phyloP scores from a whole-genome alignment of 2,113 vertebrate species.

The Brienomyrus brachyistius region DNA sequence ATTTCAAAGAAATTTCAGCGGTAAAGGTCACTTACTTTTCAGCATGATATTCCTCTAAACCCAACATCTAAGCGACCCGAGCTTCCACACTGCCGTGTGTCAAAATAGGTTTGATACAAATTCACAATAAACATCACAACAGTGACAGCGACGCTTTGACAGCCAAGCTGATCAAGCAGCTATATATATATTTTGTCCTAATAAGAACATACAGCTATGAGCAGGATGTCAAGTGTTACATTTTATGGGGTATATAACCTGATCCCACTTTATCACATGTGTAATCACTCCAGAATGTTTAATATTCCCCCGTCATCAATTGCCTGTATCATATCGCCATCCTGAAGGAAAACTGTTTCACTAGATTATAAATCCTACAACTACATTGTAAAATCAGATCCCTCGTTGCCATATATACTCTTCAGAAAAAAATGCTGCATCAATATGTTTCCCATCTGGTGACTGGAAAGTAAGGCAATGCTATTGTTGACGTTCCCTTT shows the following conservation, averaged over 20 bases:
- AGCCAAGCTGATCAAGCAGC: background rate
- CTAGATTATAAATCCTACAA: background rate
- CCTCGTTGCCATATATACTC: background rate
- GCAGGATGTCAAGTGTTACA: conserved; percentile 42
- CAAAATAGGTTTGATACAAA: background rate
- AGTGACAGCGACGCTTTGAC: background rate
- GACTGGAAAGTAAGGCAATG: background rate
- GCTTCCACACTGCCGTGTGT: background rate
- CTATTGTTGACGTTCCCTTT: background rate
- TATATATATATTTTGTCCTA: conserved; percentile 9
- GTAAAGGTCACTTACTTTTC: background rate
- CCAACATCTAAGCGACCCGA: background rate
- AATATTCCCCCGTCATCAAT: background rate
- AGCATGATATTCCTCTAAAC: background rate
- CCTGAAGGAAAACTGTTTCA: conserved; percentile 24
- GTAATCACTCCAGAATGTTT: conserved; percentile 51
- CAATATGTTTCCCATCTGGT: background rate
- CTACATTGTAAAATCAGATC: background rate
- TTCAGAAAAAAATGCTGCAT: background rate
- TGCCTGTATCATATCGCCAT: conserved; percentile 17
- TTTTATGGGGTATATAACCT: conserved; percentile 42
- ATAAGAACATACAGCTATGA: background rate
- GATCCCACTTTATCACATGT: conserved; percentile 44
- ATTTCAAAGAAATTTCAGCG: background rate
- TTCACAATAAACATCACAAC: background rate